Evolutionary conservation across 1,140 invertebrate genomes (phyloP), one percentile per base, ranked within the genome.

Genomic region (Batillaria attramentaria): DNA sequence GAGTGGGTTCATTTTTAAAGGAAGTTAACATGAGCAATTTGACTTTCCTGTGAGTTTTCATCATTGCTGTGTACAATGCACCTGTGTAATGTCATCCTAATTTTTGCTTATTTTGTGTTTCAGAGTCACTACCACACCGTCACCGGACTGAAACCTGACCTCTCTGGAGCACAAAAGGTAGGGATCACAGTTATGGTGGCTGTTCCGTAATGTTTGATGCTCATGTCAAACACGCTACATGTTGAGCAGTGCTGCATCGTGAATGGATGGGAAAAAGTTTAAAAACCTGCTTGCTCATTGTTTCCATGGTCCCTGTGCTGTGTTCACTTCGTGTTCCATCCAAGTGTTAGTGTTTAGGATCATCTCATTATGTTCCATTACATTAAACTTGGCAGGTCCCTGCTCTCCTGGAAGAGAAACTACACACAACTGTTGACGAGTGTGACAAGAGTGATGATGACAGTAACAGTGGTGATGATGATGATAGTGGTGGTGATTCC

Each of bases 111-210:
- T 78, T 80, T 39, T 81, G 54, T 83, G 41, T 85, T 90, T 46
- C 80, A 95, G 90, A 92, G 97, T 8, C 92, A 95, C 72, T 98
- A 98, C 87, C 95, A 95, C 83, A 97, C 95, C 75, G 92, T 98
- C 62, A 93, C 95, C 37, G 97, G 96, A 3, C 92, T 98, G 68
- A 97, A 95, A 89, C 90, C 94, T 33, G 95, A 97, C 89, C 90
- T 98, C 37, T 94, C 94, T 4, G 95, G 95, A 54, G 94, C 95
- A 4, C 92, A 93, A 81, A 82, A 90, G 78, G 89, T 87, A 75
- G 77, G 37, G 50, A 1, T 54, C 18, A 20, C 18, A 20, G 50
- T n/a, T 54, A 54, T 54, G 18, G 1, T 54, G 50, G 50, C 50
- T 2, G 50, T 54, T 54, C n/a, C n/a, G n/a, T 54, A 3, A 20